Evolutionary conservation across 2,797 vertebrate genomes (phyloP).

Genomic region (Tympanoctomys barrerae): DNA sequence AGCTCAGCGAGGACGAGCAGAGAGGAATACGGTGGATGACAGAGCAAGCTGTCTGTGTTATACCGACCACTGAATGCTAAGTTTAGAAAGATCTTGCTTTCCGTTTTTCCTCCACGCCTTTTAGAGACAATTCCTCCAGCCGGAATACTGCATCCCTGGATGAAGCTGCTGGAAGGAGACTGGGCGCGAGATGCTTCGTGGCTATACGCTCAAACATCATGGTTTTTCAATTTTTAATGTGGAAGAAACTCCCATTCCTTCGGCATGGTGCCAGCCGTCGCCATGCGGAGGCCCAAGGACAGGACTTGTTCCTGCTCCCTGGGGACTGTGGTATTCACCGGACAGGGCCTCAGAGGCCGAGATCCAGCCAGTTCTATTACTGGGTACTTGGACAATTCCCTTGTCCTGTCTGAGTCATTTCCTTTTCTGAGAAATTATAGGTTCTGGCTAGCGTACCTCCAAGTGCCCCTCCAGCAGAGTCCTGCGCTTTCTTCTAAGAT

Average conservation of each 20-base stretch:
- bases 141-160: fast-evolving
- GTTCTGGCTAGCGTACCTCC: background rate
- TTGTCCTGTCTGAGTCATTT: background rate
- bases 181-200: background rate
- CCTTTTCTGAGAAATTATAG: constrained; percentile 38
- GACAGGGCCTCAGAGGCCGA: background rate
- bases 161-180: background rate
- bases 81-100: background rate
- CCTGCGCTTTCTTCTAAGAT: background rate
- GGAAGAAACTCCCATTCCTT: background rate
- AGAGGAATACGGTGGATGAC: background rate
- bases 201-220: background rate
- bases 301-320: background rate
- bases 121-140: background rate
- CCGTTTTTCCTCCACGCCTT: background rate
- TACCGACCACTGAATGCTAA: background rate
- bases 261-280: background rate
- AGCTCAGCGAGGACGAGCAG: background rate
- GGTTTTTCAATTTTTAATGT: background rate
- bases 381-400: background rate
- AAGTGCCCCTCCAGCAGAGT: background rate
- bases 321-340: background rate
- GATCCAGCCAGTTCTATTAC: background rate
- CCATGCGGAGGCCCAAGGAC: background rate
- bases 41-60: background rate